Base-by-base conservation (phyloP, 2,888 invertebrate genomes). In the Ormyrus nitidulus region DNA sequence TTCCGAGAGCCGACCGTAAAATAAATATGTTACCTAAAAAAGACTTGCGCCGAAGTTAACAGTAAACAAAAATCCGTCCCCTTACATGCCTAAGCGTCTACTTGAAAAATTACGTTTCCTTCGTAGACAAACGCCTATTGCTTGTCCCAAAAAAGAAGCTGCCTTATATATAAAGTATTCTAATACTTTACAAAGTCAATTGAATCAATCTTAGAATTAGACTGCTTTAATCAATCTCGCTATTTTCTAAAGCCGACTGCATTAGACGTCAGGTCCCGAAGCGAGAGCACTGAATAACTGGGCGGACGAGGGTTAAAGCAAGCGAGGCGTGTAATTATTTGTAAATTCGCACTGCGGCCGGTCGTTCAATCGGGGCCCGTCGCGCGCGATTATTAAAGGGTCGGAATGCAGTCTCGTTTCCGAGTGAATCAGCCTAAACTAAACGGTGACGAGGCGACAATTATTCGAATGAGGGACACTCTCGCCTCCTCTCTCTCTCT, bases 391-490 rank as follows among this genome's bases (percentile, higher is more conserved):
- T 64, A 77, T 77, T 77, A 78, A 72, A 78, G 79, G 74, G 68
- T 74, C 54, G 64, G 69, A 74, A 70, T 69, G 69, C 70, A 64
- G 74, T 62, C 79, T 79, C 64, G 64, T 74, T 65, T 79, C 74
- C 74, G 74, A 74, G 58, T 79, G 79, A 79, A 74, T 79, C 79
- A 79, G 64, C 19, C 58, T 56, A 70, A 71, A 34, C 34, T 78
- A 54, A 66, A 54, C 59, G 59, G n/a, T 61, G 65, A 70, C 65
- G 65, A 53, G 56, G 46, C 66, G 66, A 70, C 74, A 79, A 79
- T 79, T 79, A 79, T 79, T 79, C 70, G 64, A 74, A 70, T 65
- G 69, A 70, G 70, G 59, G 73, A 74, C 62, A 56, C 61, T 34
- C 10, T n/a, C 46, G 58, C 53, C 53, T 10, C 19, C 58, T 46